Conservation (phyloP, 2,113 vertebrate species). For the Chloebia gouldiae region DNA sequence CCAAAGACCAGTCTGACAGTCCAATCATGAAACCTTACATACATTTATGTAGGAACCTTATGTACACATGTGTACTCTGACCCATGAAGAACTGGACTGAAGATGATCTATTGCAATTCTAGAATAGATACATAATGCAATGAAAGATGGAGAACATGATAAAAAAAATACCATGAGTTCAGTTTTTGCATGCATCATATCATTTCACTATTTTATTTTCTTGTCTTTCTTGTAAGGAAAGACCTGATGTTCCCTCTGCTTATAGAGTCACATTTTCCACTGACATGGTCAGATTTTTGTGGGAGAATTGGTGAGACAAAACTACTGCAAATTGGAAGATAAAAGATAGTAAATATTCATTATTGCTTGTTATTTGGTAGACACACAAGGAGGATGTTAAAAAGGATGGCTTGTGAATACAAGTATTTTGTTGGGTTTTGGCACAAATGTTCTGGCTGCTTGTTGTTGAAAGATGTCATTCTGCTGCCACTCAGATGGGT, state of each 20-base stretch:
- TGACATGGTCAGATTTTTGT: not conserved
- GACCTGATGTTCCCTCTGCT: not conserved
- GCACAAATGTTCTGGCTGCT: not conserved
- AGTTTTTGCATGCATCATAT: not conserved
- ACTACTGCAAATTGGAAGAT: not conserved
- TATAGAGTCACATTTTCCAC: not conserved
- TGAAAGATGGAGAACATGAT: not conserved
- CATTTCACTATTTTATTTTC: not conserved
- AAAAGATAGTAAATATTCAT: not conserved
- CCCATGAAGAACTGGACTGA: not conserved
- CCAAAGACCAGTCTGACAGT: not conserved
- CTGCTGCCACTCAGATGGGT: not conserved
- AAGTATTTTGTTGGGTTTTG: not conserved
- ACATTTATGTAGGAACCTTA: not conserved
- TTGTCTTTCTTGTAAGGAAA: not conserved
- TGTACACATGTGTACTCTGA: rapidly evolving
- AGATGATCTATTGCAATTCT: not conserved
- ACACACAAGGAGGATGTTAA: not conserved
- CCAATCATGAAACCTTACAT: rapidly evolving
- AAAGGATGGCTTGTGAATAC: not conserved
- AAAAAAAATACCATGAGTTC: not conserved
- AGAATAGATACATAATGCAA: not conserved
- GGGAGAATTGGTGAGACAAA: not conserved
- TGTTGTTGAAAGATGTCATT: not conserved
- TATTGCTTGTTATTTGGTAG: not conserved